Percentiles rank a stretch among this genome's conserved stretches.
phyloP scores from a whole-genome alignment of 2,888 invertebrate genomes.

The Sesia apiformis region DNA sequence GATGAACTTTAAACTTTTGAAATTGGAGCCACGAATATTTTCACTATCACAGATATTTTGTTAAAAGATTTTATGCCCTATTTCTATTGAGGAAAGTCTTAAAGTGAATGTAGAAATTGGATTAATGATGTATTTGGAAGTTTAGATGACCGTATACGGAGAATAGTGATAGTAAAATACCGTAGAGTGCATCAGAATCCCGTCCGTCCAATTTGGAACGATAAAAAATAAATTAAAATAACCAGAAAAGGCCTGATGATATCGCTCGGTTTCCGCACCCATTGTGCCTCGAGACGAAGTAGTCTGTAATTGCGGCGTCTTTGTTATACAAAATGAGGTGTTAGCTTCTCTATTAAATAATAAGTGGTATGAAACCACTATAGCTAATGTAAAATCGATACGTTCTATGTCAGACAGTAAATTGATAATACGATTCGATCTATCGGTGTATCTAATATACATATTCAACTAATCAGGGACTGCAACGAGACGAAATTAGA shows the following conservation, averaged over 20 bases:
- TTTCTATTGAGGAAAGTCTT: no score
- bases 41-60: no score
- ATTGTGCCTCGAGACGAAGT: constrained; percentile 58
- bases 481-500: no score
- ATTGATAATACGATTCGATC: not conserved
- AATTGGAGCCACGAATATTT: constrained; percentile 28
- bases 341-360: constrained; percentile 71
- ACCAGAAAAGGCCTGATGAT: constrained; percentile 54
- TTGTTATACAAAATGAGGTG: constrained; percentile 73
- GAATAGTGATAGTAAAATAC: constrained; percentile 49
- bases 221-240: constrained; percentile 74
- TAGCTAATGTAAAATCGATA: constrained; percentile 37
- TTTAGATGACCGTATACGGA: constrained; percentile 1
- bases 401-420: constrained; percentile 13
- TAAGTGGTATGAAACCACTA: constrained; percentile 60
- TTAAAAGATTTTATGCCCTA: no score
- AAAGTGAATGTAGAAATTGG: no score
- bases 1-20: constrained; percentile 61
- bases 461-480: no score
- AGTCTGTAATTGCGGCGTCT: constrained; percentile 66
- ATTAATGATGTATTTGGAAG: no score
- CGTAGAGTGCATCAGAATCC: constrained; percentile 46
- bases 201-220: constrained; percentile 60
- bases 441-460: no score
- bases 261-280: constrained; percentile 54